Percentiles rank a stretch among this genome's conserved stretches.
These are phyloP conservation scores for Rallus crepitans DNA, from an alignment of 2,797 vertebrate genomes.

Conservation along the genomic window DNA sequence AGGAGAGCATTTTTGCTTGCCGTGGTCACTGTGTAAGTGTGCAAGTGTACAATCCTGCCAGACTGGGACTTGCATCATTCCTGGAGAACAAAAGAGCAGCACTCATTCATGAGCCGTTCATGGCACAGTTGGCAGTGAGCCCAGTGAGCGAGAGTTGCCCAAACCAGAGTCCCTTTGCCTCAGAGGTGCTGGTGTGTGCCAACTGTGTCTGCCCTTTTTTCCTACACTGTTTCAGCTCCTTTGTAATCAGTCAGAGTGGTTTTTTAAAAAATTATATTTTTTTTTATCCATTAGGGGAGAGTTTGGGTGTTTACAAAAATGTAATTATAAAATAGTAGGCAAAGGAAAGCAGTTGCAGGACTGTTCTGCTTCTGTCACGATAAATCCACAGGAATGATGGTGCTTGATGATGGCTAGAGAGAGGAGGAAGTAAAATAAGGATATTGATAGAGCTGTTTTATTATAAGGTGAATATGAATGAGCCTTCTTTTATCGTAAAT, in stretches of 20 bases:
- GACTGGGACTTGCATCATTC: too few species aligned
- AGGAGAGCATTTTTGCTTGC: not conserved
- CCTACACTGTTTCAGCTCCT: accelerated
- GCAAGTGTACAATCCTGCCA: not conserved
- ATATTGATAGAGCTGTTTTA: not conserved
- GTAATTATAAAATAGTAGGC: not conserved
- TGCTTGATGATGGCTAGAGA: not conserved
- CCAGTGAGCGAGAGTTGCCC: accelerated
- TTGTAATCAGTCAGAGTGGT: accelerated
- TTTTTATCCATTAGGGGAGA: not conserved
- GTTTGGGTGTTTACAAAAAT: not conserved
- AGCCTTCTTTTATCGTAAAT: not conserved
- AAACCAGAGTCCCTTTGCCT: accelerated
- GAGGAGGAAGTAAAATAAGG: not conserved
- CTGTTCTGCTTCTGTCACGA: not conserved
- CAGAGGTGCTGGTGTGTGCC: too few species aligned
- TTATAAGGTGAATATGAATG: not conserved
- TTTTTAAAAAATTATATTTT: not conserved
- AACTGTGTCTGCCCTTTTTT: not conserved
- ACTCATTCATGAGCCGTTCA: not conserved
- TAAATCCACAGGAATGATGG: not conserved
- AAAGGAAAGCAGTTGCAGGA: not conserved
- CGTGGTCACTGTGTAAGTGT: not conserved
- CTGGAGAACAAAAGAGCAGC: not conserved
- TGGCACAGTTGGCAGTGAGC: not conserved